phyloP scores from a whole-genome alignment of 1,140 invertebrate genomes.

The Diachasma alloeum region DNA sequence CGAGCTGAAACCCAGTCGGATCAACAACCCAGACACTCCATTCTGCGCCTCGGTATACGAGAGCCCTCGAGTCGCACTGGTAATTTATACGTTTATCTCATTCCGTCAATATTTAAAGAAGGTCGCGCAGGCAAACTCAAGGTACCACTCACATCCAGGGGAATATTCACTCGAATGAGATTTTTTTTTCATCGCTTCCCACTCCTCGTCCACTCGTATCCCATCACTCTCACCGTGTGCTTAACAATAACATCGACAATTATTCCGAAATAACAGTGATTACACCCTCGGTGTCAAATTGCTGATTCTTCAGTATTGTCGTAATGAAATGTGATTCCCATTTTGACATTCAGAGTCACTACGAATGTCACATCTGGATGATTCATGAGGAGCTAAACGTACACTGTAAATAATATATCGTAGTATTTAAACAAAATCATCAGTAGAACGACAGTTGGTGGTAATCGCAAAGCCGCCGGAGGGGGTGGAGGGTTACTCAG shows the following conservation, averaged over 20 bases:
- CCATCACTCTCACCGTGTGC: not conserved
- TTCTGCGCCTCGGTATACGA: conserved; percentile 37
- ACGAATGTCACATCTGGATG: not conserved
- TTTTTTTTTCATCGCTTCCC: not conserved
- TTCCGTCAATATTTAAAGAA: conserved; percentile 59
- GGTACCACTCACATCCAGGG: conserved; percentile 16
- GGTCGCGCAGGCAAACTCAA: conserved; percentile 27
- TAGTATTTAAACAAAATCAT: conserved; percentile 28
- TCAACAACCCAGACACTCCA: conserved; percentile 41
- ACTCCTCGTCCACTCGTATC: not conserved
- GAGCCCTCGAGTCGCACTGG: conserved; percentile 44
- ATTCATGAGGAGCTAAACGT: not conserved
- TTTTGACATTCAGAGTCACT: not conserved
- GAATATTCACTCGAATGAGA: conserved; percentile 36
- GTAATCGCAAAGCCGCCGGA: conserved; percentile 39
- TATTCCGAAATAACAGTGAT: not conserved
- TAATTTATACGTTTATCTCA: conserved; percentile 59
- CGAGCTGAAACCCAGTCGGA: conserved; percentile 30
- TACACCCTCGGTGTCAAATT: not conserved
- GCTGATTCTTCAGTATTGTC: not conserved
- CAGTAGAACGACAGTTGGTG: conserved; percentile 55
- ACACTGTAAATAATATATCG: not conserved
- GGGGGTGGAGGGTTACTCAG: conserved; percentile 31
- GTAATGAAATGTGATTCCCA: not conserved
- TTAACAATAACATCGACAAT: not conserved